Evolutionary conservation across 2,797 vertebrate species (phyloP).

Genomic region (Mus minutoides): DNA sequence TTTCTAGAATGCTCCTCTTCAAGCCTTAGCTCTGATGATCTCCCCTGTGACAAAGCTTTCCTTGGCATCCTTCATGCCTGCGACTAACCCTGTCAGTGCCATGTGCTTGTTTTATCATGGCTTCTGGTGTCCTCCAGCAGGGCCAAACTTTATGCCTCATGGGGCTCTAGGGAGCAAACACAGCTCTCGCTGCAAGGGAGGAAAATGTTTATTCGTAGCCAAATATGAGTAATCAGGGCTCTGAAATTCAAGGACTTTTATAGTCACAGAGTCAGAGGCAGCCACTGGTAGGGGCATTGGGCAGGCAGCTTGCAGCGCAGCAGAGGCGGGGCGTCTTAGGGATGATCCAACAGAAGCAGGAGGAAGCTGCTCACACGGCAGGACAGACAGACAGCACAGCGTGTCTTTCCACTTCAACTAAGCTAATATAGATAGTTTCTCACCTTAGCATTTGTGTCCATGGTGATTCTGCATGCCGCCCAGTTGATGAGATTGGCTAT

Average conservation of each 20-base stretch:
- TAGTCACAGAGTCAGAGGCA: background rate
- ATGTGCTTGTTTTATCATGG: fast-evolving
- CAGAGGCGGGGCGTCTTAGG: fast-evolving
- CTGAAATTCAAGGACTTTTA: background rate
- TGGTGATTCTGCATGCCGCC: background rate
- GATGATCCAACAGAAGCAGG: background rate
- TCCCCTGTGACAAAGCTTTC: background rate
- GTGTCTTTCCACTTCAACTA: background rate
- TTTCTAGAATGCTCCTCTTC: background rate
- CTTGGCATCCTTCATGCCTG: fast-evolving
- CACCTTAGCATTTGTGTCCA: background rate
- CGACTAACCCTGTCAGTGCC: background rate
- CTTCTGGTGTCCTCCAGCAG: background rate
- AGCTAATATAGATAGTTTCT: background rate
- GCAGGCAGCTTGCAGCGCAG: no score
- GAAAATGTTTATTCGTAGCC: background rate
- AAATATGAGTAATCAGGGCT: background rate
- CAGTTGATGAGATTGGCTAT: background rate
- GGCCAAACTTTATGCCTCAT: fast-evolving
- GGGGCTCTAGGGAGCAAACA: background rate
- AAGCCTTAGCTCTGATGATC: background rate
- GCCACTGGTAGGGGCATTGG: background rate
- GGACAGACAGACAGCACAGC: background rate
- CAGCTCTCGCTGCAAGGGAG: background rate
- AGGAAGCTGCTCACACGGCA: background rate